Evolutionary conservation across 2,888 invertebrate genomes (phyloP), one percentile per base, ranked within the genome.

Genomic region (Altica lythri): DNA sequence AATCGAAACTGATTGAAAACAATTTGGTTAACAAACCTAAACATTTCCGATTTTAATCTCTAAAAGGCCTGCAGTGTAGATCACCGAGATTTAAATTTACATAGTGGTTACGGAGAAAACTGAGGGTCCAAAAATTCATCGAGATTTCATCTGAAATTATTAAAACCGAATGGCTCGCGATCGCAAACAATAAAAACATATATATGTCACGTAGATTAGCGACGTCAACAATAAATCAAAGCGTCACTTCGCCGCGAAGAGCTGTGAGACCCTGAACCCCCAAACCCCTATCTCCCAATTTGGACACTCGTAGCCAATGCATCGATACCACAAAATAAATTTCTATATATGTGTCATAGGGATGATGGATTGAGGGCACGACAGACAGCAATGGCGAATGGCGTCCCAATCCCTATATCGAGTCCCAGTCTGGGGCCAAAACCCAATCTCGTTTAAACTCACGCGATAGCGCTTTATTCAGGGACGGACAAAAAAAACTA

Each of bases 201-300:
- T 74, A 74, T 74, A 74, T 73, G 75, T 75, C 75, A 75, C 74
- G 73, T 75, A 77, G 76, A 77, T 77, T 77, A 75, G 75, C 75
- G 69, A 73, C 74, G 76, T 76, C 75, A 75, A 69, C 73, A 69
- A 77, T 77, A 77, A 76, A 77, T 77, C 76, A 77, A 76, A 73
- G 71, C 73, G 74, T 75, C 75, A 76, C 75, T 75, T 72, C 70
- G 71, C 66, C 70, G 73, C 71, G 70, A 70, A 69, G 25, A 29
- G 17, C 43, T 29, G 30, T 55, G 53, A 56, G 50, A 57, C 55
- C 51, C 51, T 37, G 59, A 48, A 18, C 52, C 38, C 10, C 52
- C 38, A 19, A 19, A 12, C 19, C 10, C 46, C 54, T 53, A 53
- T 32, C 49, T 48, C 56, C 57, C 48, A 52, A 51, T 54, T 52